These are phyloP conservation scores for Protonibea diacanthus DNA, from an alignment of 2,797 vertebrate species.

Conservation along the genomic window DNA sequence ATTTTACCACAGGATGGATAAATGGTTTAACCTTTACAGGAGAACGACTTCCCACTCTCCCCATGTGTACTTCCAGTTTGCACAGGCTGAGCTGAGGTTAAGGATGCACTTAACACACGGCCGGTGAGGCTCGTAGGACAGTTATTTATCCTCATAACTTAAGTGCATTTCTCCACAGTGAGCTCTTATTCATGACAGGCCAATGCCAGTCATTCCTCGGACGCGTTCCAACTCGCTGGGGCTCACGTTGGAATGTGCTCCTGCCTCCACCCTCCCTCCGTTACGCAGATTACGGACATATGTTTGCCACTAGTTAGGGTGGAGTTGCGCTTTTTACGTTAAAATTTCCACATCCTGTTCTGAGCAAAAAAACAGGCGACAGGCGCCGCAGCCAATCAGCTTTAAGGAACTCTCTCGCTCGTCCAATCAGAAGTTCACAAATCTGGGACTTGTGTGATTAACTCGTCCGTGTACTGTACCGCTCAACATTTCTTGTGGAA, in stretches of 20 bases:
- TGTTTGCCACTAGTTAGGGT: constrained; percentile 80
- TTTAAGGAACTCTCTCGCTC: background rate
- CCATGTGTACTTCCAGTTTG: constrained; percentile 17
- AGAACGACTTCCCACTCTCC: background rate
- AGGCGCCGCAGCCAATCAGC: constrained; percentile 66
- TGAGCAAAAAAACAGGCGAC: constrained; percentile 46
- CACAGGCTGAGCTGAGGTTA: background rate
- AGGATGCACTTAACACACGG: constrained; percentile 42
- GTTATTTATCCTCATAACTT: constrained; percentile 8
- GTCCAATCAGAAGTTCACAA: constrained; percentile 84
- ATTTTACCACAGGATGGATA: constrained; percentile 2
- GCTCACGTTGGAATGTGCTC: constrained; percentile 67
- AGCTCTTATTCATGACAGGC: constrained; percentile 4
- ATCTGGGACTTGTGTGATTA: constrained; percentile 44
- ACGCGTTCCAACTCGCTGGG: constrained; percentile 77
- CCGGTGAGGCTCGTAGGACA: background rate
- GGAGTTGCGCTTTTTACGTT: constrained; percentile 82
- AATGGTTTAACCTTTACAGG: constrained; percentile 22
- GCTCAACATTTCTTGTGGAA: constrained; percentile 76
- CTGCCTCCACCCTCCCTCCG: constrained; percentile 67
- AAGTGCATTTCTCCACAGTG: constrained; percentile 41
- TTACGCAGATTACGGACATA: constrained; percentile 80
- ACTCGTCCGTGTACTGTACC: constrained; percentile 58
- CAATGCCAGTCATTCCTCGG: constrained; percentile 75
- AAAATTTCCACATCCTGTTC: constrained; percentile 72